A percentile compares a stretch with the other conserved stretches of the same genome.
Conservation (phyloP, 1,140 invertebrate species). For the Achatina immaculata region DNA sequence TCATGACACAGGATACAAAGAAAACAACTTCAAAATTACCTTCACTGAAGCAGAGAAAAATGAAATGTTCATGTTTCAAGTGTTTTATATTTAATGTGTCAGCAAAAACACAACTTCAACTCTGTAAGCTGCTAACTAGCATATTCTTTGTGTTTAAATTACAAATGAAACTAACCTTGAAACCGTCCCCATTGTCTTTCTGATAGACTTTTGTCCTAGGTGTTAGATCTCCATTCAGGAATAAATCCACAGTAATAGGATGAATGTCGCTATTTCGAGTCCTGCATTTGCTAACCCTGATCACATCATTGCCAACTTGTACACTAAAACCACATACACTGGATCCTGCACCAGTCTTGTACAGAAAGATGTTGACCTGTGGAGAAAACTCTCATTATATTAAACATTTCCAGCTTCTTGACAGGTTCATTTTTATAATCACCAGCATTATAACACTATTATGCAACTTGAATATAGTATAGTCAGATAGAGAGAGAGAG, state of each 20-base stretch:
- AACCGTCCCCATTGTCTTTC: conserved; percentile 44
- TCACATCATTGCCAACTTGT: conserved; percentile 57
- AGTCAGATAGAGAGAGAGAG: too few species aligned
- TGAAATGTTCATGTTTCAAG: too few species aligned
- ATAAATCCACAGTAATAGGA: conserved; percentile 49
- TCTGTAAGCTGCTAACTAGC: too few species aligned
- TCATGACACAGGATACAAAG: too few species aligned
- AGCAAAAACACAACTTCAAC: too few species aligned
- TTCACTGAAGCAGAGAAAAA: too few species aligned
- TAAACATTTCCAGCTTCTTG: neutral
- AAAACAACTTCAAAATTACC: too few species aligned
- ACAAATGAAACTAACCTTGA: conserved; percentile 45
- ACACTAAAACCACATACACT: conserved; percentile 58
- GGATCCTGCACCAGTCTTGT: conserved; percentile 39
- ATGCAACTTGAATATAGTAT: neutral
- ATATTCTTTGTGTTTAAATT: too few species aligned
- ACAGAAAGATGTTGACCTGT: conserved; percentile 51
- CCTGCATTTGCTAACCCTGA: conserved; percentile 54
- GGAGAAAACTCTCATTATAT: neutral
- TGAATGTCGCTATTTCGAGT: conserved; percentile 24
- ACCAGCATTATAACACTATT: neutral
- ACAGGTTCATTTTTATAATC: neutral
- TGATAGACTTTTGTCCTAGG: conserved; percentile 50
- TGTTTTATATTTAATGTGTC: too few species aligned
- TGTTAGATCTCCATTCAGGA: conserved; percentile 49